Base-by-base conservation (phyloP, 2,113 vertebrate species). In the Symphodus melops region DNA sequence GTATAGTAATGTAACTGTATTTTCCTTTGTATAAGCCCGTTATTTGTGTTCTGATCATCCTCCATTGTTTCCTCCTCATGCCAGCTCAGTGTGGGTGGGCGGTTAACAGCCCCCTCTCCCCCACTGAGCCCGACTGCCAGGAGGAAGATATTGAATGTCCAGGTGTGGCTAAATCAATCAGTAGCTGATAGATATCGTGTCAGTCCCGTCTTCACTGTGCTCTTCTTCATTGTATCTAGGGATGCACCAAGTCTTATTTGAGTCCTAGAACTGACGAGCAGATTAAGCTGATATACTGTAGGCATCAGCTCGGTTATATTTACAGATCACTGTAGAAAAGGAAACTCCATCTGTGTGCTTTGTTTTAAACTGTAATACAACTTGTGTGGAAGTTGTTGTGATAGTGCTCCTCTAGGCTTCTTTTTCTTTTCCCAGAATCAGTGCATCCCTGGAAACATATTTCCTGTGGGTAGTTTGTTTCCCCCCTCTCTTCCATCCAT, bases 111-210 rank as follows among this genome's bases (percentile, higher is more conserved):
- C 42, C 66, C 39, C 42, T 69, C 28, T 37, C 90, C 83, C 89
- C 70, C 68, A 75, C 88, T 89, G 88, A 93, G 85, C 82, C 84
- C 71, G 52, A 92, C 79, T 68, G 39, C 85, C 84, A 86, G 84
- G 90, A 92, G 8, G 88, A 85, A 20, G 91, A 92, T 84, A 81
- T 90, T 91, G 92, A 93, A 86, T 91, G 86, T 91, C 86, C 93
- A 94, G 93, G 93, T 94, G 90, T 92, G 92, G 61, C 49, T 53
- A 56, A 64, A 69, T 89, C 62, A 62, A 37, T 77, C 55, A 16
- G 23, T 84, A 72, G 52, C 21, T 60, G 48, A 73, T 85, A 60
- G 68, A 49, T 56, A 76, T 76, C 44, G 41, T 79, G 42, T 86
- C 64, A 53, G 63, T 82, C 52, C 53, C 69, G 51, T 73, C 75